Evolutionary conservation across 2,113 vertebrate genomes (phyloP), one percentile per base, ranked within the genome.

Genomic region (Sceloporus tristichus): DNA sequence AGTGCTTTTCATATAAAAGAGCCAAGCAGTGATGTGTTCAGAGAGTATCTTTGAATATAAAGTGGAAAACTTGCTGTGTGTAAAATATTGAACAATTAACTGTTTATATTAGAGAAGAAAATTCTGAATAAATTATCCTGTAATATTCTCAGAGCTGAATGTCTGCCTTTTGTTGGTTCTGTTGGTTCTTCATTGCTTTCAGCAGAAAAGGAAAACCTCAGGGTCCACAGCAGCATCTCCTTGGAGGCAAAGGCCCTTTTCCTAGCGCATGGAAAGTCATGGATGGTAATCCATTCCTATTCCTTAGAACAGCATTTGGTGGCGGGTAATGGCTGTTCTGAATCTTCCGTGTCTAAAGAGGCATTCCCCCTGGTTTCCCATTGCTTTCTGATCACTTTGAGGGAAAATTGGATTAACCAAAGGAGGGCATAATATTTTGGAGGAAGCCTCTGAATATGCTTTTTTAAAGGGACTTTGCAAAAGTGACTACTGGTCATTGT

Each of bases 51-150:
- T 97, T 97, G 97, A 97, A 95, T 97, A 96, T 96, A 94, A 96
- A 97, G 96, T 53, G 96, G 96, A 96, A 96, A 93, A 94, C 91
- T 97, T 98, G 98, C 97, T 97, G 97, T 98, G 98, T 98, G 98
- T 99, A 98, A 98, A 98, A 97, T 98, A 97, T 97, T 98, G 97
- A 98, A 97, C 97, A 98, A 98, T 98, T 97, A 98, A 97, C 97
- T 98, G 98, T 99, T 99, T 98, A 98, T 99, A 98, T 98, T 97
- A 98, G 98, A 66, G 79, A 87, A 29, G 34, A 6, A 79, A 99
- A 98, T 97, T 97, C 97, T 97, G 97, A 99, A 98, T 98, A 98
- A 98, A 99, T 97, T 97, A 98, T 97, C 97, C 95, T 93, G 96
- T 94, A 97, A 96, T 93, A 94, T 56, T 68, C 56, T 62, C 75